phyloP scores from a whole-genome alignment of 2,113 vertebrate species.

The Apaloderma vittatum region DNA sequence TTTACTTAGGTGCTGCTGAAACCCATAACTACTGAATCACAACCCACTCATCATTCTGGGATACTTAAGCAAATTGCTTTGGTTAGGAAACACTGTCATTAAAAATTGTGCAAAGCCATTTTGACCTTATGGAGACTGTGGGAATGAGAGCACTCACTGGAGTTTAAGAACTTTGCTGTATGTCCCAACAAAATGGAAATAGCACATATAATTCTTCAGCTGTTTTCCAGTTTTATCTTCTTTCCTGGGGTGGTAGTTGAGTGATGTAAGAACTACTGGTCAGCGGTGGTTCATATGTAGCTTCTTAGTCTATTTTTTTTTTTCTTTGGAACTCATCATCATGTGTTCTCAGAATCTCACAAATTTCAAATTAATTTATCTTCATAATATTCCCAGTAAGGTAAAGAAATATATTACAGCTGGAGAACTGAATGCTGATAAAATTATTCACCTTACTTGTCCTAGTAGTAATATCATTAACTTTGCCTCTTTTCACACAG shows the following conservation, averaged over 20 bases:
- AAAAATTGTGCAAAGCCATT: not conserved
- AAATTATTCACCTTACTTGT: not conserved
- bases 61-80: not conserved
- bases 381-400: not conserved
- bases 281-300: not conserved
- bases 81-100: not conserved
- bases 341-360: not conserved
- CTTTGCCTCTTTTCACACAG: not conserved
- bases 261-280: not conserved
- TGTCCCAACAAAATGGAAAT: not conserved
- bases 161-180: not conserved
- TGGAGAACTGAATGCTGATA: not conserved
- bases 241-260: not conserved
- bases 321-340: not conserved
- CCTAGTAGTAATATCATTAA: not conserved
- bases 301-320: not conserved
- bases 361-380: not conserved
- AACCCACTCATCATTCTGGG: slow-evolving; percentile 26
- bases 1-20: slow-evolving; percentile 56
- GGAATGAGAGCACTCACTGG: not conserved
- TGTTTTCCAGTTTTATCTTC: not conserved
- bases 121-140: not conserved
- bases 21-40: slow-evolving; percentile 66
- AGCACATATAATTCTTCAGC: not conserved
- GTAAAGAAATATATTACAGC: not conserved